These are phyloP conservation scores for Nymphicus hollandicus DNA, from an alignment of 2,113 vertebrate genomes.

Conservation along the genomic window DNA sequence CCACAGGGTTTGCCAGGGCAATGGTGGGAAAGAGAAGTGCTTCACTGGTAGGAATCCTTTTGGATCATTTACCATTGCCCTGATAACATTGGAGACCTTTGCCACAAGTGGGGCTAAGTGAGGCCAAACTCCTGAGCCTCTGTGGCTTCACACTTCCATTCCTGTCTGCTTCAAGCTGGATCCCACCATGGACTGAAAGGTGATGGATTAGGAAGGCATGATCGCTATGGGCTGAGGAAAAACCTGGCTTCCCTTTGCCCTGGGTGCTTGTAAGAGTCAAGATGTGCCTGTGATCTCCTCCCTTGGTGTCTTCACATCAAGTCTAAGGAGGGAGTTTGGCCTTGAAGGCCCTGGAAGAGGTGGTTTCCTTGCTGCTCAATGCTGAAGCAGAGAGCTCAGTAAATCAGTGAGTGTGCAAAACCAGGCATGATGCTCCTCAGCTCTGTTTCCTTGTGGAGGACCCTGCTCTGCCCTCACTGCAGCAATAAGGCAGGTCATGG, in stretches of 20 bases:
- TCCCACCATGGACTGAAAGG: neutral
- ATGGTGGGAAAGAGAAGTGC: neutral
- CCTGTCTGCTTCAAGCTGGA: neutral
- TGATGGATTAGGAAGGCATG: neutral
- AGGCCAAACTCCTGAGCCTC: neutral
- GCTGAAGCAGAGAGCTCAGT: neutral
- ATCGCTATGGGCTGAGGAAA: rapidly evolving
- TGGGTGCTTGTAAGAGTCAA: neutral
- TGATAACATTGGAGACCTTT: neutral
- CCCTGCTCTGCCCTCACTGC: neutral
- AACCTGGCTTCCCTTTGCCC: neutral
- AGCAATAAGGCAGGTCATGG: neutral
- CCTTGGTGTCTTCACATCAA: neutral
- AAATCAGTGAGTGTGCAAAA: neutral
- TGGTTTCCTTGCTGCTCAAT: neutral
- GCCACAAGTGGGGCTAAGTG: neutral
- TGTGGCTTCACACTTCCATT: neutral
- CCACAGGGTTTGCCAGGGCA: neutral
- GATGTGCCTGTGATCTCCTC: neutral
- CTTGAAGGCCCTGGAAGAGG: neutral
- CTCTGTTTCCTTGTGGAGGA: neutral
- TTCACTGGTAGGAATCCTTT: neutral
- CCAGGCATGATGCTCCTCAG: neutral
- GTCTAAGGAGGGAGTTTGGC: neutral
- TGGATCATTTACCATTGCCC: neutral